phyloP scores from a whole-genome alignment of 2,797 vertebrate species.

The Tragelaphus oryx region DNA sequence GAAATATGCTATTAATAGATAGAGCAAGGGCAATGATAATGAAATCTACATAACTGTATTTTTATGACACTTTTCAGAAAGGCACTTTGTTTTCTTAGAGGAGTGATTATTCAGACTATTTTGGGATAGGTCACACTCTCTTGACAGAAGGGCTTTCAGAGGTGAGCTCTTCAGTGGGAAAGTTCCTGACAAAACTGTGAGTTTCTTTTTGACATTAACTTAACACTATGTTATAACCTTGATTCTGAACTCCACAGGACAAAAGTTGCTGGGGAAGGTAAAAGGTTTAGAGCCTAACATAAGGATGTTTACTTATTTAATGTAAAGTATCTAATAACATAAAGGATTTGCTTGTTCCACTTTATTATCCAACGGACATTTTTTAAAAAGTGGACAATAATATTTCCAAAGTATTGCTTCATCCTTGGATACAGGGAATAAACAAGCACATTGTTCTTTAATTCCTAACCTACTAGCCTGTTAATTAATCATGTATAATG shows the following conservation, averaged over 20 bases:
- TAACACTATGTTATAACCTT: slow-evolving; percentile 27
- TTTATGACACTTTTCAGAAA: slow-evolving; percentile 49
- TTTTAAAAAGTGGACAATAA: not conserved
- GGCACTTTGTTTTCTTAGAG: slow-evolving; percentile 55
- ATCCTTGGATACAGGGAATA: not conserved
- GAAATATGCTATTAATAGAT: slow-evolving; percentile 46
- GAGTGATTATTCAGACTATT: slow-evolving; percentile 41
- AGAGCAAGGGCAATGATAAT: slow-evolving; percentile 13
- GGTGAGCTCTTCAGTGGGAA: not conserved
- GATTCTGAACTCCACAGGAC: not conserved
- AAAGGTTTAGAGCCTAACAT: not conserved
- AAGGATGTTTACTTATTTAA: not conserved
- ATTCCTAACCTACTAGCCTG: not conserved
- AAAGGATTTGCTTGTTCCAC: not conserved
- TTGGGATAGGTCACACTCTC: slow-evolving; percentile 1
- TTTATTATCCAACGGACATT: not conserved
- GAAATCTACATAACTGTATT: slow-evolving; percentile 34
- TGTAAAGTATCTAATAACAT: not conserved
- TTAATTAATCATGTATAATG: slow-evolving; percentile 1
- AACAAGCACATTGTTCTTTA: not conserved
- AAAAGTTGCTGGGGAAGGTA: not conserved
- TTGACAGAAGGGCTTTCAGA: slow-evolving; percentile 28
- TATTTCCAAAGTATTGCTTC: not conserved
- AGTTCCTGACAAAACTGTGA: slow-evolving; percentile 11
- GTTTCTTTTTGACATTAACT: slow-evolving; percentile 1